phyloP scores from a whole-genome alignment of 2,797 vertebrate species.

The Sciaenops ocellatus region DNA sequence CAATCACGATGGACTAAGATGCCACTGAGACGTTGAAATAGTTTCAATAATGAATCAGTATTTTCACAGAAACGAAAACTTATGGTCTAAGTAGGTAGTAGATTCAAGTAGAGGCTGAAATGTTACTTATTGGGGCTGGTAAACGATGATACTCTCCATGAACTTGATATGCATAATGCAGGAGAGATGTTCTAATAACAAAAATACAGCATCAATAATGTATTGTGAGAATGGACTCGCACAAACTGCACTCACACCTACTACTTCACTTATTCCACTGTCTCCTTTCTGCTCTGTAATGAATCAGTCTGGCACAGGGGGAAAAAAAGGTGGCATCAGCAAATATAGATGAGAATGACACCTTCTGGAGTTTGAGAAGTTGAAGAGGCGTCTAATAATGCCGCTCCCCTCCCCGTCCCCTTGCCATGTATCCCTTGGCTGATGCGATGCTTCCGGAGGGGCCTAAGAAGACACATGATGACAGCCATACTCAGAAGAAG shows the following conservation, averaged over 20 bases:
- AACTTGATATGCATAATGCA: conserved; percentile 68
- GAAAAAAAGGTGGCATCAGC: conserved; percentile 60
- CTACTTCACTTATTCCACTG: conserved; percentile 36
- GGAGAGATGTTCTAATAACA: conserved; percentile 62
- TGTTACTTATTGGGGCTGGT: conserved; percentile 37
- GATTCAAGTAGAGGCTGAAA: conserved; percentile 44
- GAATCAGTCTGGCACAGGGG: conserved; percentile 61
- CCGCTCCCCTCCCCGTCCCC: conserved; percentile 16
- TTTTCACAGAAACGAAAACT: conserved; percentile 21
- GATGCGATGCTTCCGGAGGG: conserved; percentile 65
- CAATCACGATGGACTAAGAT: conserved; percentile 14
- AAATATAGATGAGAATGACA: conserved; percentile 76
- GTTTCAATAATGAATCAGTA: conserved; percentile 1
- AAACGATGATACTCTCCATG: conserved; percentile 54
- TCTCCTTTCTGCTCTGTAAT: conserved; percentile 70
- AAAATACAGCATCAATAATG: conserved; percentile 70
- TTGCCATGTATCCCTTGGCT: conserved; percentile 64
- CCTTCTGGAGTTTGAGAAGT: conserved; percentile 76
- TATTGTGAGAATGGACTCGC: conserved; percentile 47
- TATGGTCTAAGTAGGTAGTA: neutral
- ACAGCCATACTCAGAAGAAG: conserved; percentile 78
- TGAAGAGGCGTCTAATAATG: conserved; percentile 73
- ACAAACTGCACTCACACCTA: conserved; percentile 58
- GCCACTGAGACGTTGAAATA: conserved; percentile 13
- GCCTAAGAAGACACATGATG: conserved; percentile 70